These are phyloP conservation scores for Dichetophora obliterata DNA, from an alignment of 2,888 invertebrate species.

Conservation along the genomic window DNA sequence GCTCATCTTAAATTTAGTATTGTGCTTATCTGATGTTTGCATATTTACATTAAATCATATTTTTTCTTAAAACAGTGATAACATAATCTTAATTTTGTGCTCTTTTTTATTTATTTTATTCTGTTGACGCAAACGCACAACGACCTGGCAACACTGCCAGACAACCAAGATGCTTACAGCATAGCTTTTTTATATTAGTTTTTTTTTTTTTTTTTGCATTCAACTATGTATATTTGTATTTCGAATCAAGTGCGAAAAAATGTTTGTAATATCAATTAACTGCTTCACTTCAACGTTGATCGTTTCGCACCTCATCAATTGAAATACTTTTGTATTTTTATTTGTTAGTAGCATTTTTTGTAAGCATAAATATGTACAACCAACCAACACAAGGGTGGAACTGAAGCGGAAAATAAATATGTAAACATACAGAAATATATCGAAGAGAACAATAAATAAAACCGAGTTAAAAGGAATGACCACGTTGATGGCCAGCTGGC, in stretches of 20 bases:
- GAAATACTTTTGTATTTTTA: neutral
- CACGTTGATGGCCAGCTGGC: neutral
- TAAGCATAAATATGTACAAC: neutral
- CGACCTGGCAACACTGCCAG: too few relatives aligned
- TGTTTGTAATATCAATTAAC: neutral
- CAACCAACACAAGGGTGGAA: neutral
- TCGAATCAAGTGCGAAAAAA: constrained; percentile 3
- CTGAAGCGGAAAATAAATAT: neutral
- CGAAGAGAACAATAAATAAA: neutral
- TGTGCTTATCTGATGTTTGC: too few relatives aligned
- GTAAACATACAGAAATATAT: constrained; percentile 13
- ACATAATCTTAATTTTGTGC: too few relatives aligned
- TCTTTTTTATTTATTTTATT: too few relatives aligned
- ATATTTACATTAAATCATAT: too few relatives aligned
- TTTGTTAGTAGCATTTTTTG: neutral
- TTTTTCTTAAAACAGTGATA: too few relatives aligned
- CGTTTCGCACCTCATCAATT: neutral
- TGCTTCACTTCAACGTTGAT: neutral
- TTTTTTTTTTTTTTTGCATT: neutral
- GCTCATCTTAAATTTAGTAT: too few relatives aligned
- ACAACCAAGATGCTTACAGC: too few relatives aligned
- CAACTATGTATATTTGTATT: constrained; percentile 1
- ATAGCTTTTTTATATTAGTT: too few relatives aligned
- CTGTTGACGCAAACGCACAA: too few relatives aligned
- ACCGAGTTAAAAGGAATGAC: neutral